These are phyloP conservation scores for Olivierus martensii DNA, from an alignment of 1,140 invertebrate species.

Conservation along the genomic window DNA sequence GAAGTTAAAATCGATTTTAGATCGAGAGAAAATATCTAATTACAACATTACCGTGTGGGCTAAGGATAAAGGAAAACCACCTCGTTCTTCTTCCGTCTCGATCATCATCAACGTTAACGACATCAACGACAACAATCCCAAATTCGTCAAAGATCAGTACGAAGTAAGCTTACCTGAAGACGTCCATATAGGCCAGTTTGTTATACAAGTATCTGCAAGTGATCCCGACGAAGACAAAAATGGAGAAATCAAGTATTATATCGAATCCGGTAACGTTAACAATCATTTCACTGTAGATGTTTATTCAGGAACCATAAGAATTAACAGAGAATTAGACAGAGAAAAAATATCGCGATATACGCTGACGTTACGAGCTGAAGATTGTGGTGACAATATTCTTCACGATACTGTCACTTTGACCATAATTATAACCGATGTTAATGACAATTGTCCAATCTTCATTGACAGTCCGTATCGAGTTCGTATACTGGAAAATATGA, in stretches of 20 bases:
- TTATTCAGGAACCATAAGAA: conserved; percentile 56
- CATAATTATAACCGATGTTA: conserved; percentile 66
- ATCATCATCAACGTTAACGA: conserved; percentile 9
- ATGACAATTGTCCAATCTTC: conserved; percentile 79
- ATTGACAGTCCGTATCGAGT: conserved; percentile 40
- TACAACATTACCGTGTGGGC: too few species aligned
- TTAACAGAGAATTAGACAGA: conserved; percentile 59
- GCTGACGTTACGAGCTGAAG: conserved; percentile 64
- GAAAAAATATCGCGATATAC: conserved; percentile 52
- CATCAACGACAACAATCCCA: conserved; percentile 75
- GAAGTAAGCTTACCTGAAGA: conserved; percentile 32
- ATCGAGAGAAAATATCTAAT: too few species aligned
- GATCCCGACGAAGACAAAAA: conserved; percentile 54
- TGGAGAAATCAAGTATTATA: conserved; percentile 54
- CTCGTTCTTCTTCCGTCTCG: background rate
- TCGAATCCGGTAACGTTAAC: conserved; percentile 45
- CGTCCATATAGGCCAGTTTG: conserved; percentile 41
- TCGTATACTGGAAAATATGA: background rate
- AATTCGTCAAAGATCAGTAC: conserved; percentile 43
- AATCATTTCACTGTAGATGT: conserved; percentile 65
- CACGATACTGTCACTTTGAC: conserved; percentile 62
- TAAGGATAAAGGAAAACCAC: too few species aligned
- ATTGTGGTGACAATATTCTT: conserved; percentile 57
- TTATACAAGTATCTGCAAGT: conserved; percentile 59
- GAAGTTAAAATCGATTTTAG: too few species aligned